Conservation (phyloP, 2,797 vertebrate genomes). For the Numenius phaeopus region DNA sequence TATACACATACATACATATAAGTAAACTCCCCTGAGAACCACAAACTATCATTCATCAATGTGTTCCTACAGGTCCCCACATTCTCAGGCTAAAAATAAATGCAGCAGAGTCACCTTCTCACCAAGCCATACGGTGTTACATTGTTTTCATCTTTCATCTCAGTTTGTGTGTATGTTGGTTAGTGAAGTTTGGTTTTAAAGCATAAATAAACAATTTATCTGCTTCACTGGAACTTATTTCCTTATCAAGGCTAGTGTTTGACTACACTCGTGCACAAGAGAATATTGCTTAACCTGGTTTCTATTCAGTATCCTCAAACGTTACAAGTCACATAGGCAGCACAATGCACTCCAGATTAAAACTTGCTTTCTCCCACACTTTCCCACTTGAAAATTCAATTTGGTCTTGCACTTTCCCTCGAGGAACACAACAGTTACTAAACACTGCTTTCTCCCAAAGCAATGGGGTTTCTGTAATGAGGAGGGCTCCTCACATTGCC, state of each 20-base stretch:
- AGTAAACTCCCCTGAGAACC: background rate
- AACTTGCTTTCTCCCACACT: background rate
- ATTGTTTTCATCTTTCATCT: background rate
- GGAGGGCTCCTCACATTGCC: background rate
- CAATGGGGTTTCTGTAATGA: background rate
- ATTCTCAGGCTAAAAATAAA: background rate
- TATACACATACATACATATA: rapidly evolving
- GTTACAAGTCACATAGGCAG: background rate
- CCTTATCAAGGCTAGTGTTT: background rate
- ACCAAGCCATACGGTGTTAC: background rate
- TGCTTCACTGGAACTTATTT: background rate
- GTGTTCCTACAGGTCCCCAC: background rate
- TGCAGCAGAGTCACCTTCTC: background rate
- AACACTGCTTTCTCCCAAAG: background rate
- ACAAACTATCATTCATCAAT: background rate
- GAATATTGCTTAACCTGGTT: background rate
- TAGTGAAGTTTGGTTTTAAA: background rate
- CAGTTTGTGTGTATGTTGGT: background rate
- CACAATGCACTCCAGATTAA: background rate
- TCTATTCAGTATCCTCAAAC: background rate
- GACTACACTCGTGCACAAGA: background rate
- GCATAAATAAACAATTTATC: background rate
- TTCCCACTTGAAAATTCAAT: background rate
- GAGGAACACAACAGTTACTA: background rate
- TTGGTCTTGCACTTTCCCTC: background rate